Evolutionary conservation across 2,888 invertebrate genomes (phyloP), one percentile per base, ranked within the genome.

Genomic region (Drosophila kambysellisi): DNA sequence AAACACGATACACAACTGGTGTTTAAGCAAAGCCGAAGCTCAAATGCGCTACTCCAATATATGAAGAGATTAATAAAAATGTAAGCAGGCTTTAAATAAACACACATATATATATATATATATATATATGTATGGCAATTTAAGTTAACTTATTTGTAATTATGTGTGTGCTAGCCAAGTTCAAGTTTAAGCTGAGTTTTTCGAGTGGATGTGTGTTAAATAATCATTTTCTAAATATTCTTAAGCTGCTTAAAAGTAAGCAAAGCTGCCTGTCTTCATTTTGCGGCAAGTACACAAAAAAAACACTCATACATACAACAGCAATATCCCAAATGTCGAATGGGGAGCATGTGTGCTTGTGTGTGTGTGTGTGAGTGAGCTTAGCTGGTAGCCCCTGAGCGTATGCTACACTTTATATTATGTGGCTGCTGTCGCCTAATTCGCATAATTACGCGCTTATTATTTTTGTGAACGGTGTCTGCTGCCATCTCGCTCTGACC

Each of bases 371-470:
- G 25, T 63, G 56, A 68, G 35, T 50, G 43, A 51, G 70, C 56
- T 77, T 72, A 74, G 86, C 53, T 54, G 64, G 89, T 59, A 75
- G 83, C 86, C 86, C 90, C 85, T 65, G 78, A 89, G 85, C 85
- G 90, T 88, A 89, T 85, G 85, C 86, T 80, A 83, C 90, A 81
- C 85, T 89, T 85, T 85, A 89, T 89, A 78, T 83, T 69, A 80
- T 89, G 85, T 53, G 66, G 60, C 84, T 82, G 88, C 72, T 82
- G 85, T 89, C 90, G 83, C 78, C 90, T 85, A 89, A 85, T 89
- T 85, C 90, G 85, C 78, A 89, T 85, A 89, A 89, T 85, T 89
- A 89, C 90, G 85, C 85, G 85, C 90, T 83, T 85, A 89, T 89
- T 85, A 89, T 85, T 85, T 88, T 88, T 74, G 82, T 85, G 78